Base-by-base conservation (phyloP, 1,140 invertebrate species). In the Asobara japonica region DNA sequence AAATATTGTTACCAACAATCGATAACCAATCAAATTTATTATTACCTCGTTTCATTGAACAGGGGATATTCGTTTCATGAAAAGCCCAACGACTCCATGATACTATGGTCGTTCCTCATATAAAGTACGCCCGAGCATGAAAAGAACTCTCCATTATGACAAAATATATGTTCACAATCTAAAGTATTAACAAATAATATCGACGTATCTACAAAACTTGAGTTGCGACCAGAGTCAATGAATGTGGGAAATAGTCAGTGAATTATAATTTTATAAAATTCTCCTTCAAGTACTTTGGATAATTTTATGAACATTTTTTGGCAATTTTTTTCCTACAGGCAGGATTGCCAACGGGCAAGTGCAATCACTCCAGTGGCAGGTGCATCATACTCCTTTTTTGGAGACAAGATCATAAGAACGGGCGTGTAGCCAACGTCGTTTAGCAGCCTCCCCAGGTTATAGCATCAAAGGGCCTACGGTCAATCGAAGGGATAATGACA, bases 371-470 rank as follows among this genome's bases (percentile, higher is more conserved):
- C 13, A 16, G 36, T 67, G 36, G 65, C 65, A 67, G 65, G 65
- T 67, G 65, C 65, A 67, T 33, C 22, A 25, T 13, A 16, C 20
- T 29, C 33, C 33, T 18, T 11, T 65, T 67, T 67, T 67, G 65
- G 65, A 67, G 65, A 67, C 65, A 67, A 67, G 65, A 67, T 48
- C 41, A 29, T 45, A 29, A 48, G 65, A 41, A 41, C 27, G 33
- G 61, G 51, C 51, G 51, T 56, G 51, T 56, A 56, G 6, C 22
- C 51, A 56, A 25, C 51, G 51, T 56, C 51, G 51, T 25, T 56
- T 56, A 56, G 51, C 51, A 56, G 51, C 25, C 25, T 18, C 51
- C 22, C 18, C 22, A 22, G 51, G 22, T 56, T 56, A 56, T 56
- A 56, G 4, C 51, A 56, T 56, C 51, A 56, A 25, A 56, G 51